Conservation (phyloP, 35 echinoderm and acorn worm species). For the Apostichopus japonicus region DNA sequence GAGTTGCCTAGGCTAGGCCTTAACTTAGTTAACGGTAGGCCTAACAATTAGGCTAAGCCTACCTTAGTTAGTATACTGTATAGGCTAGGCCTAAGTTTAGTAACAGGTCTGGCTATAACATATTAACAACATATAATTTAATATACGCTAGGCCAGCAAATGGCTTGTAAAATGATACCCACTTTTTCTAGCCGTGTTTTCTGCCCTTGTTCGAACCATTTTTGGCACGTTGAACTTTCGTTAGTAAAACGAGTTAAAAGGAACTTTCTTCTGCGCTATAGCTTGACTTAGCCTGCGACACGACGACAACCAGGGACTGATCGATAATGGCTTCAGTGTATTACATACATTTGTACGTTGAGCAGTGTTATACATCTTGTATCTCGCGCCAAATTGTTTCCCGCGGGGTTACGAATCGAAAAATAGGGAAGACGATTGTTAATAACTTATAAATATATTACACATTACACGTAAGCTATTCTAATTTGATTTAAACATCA, state of each 20-base stretch:
- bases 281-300: no score
- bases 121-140: neutral
- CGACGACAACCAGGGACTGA: no score
- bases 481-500: no score
- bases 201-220: slow-evolving; percentile 53
- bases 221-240: no score
- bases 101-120: neutral
- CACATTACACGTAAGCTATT: no score
- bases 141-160: no score
- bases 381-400: neutral
- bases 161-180: neutral
- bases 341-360: neutral
- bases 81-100: neutral
- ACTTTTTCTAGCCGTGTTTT: slow-evolving; percentile 53
- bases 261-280: no score
- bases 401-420: neutral
- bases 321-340: no score
- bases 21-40: neutral
- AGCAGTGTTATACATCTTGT: neutral
- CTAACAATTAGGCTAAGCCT: neutral
- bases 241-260: no score
- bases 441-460: no score
- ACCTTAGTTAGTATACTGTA: neutral
- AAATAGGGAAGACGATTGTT: no score
- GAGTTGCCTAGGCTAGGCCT: no score